These are phyloP conservation scores for Tethea ocularis DNA, from an alignment of 2,888 invertebrate species.

Conservation along the genomic window DNA sequence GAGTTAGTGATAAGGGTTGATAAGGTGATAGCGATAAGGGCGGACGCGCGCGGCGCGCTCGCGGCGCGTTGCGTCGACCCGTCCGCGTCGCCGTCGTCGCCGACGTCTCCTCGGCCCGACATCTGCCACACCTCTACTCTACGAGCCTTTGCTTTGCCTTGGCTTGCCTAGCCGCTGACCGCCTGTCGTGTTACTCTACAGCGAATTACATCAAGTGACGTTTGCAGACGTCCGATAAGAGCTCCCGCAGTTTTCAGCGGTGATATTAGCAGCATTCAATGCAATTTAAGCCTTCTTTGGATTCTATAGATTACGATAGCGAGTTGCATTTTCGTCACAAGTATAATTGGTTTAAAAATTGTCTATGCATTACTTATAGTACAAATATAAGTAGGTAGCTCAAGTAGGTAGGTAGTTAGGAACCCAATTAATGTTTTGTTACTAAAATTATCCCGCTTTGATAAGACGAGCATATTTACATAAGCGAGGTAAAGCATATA, in stretches of 20 bases:
- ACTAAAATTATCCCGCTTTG: no score
- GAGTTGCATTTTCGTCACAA: background rate
- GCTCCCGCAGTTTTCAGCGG: slow-evolving; percentile 17
- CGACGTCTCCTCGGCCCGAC: slow-evolving; percentile 63
- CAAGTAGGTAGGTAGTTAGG: no score
- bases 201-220: slow-evolving; percentile 22
- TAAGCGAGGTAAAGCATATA: no score
- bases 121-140: slow-evolving; percentile 63
- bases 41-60: slow-evolving; percentile 47
- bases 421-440: no score
- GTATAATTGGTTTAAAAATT: background rate
- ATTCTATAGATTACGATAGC: background rate
- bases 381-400: background rate
- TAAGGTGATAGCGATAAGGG: slow-evolving; percentile 73
- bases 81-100: slow-evolving; percentile 36
- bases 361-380: no score
- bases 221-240: slow-evolving; percentile 25
- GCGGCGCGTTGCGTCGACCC: slow-evolving; percentile 24
- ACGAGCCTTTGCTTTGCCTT: slow-evolving; percentile 12
- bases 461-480: no score
- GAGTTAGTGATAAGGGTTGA: slow-evolving; percentile 75
- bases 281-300: background rate
- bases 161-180: slow-evolving; percentile 18
- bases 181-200: slow-evolving; percentile 13
- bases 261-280: slow-evolving; percentile 11